Evolutionary conservation across 2,888 invertebrate species (phyloP).

Genomic region (Acrobasis suavella): DNA sequence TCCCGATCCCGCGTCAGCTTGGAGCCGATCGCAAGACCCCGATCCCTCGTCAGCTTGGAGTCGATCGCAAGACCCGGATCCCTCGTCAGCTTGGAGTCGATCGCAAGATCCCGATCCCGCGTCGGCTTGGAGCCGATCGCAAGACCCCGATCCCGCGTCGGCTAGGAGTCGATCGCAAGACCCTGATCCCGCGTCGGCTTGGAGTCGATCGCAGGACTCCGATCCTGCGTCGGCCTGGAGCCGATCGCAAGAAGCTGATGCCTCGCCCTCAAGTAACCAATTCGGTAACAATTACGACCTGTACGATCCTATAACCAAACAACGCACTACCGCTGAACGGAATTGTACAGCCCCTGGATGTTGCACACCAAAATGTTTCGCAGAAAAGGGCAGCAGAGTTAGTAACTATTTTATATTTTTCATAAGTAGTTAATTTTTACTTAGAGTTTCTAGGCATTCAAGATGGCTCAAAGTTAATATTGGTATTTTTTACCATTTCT

Average conservation of each 20-base stretch:
- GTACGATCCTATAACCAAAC: constrained; percentile 67
- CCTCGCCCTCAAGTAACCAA: not conserved
- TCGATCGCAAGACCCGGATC: not conserved
- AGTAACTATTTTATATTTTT: constrained; percentile 38
- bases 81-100: not conserved
- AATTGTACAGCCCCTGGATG: constrained; percentile 86
- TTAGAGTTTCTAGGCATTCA: too few species aligned
- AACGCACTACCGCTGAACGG: constrained; percentile 68
- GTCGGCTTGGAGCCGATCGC: not conserved
- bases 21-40: not conserved
- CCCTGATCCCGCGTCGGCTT: not conserved
- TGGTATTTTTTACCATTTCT: too few species aligned
- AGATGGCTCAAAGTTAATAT: too few species aligned
- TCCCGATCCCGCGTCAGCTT: not conserved
- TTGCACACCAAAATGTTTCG: constrained; percentile 93
- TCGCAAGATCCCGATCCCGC: not conserved
- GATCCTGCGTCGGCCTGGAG: not conserved
- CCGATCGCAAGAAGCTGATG: not conserved
- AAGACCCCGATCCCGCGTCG: not conserved
- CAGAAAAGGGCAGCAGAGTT: constrained; percentile 92
- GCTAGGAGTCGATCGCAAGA: not conserved
- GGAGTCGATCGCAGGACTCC: not conserved
- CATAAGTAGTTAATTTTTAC: too few species aligned
- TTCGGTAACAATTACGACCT: constrained; percentile 51
- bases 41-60: not conserved